These are phyloP conservation scores for Synanthedon formicaeformis DNA, from an alignment of 2,888 invertebrate species.

Conservation along the genomic window DNA sequence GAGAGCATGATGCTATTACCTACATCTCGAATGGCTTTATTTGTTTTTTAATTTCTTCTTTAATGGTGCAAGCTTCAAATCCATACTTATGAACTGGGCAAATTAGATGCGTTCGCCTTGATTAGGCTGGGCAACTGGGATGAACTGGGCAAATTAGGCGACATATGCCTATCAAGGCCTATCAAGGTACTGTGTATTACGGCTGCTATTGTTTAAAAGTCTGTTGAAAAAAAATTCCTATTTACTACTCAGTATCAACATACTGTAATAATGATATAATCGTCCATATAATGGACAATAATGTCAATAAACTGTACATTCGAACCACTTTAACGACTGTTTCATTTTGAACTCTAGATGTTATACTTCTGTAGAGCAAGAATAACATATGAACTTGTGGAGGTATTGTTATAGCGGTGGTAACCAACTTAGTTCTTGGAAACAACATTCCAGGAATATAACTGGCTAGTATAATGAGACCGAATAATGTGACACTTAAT, in stretches of 20 bases:
- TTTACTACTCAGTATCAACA: background rate
- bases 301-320: conserved; percentile 24
- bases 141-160: too few relatives aligned
- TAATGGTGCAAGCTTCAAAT: too few relatives aligned
- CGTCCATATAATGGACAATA: conserved; percentile 31
- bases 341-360: conserved; percentile 18
- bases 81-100: too few relatives aligned
- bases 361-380: conserved; percentile 23
- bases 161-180: too few relatives aligned
- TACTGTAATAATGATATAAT: conserved; percentile 15
- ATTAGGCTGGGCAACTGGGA: too few relatives aligned
- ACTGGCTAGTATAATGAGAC: conserved; percentile 23
- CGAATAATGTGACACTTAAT: conserved; percentile 22
- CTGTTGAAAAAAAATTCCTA: too few relatives aligned
- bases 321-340: conserved; percentile 21
- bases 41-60: too few relatives aligned
- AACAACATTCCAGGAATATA: conserved; percentile 26
- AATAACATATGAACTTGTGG: conserved; percentile 40
- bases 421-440: conserved; percentile 26
- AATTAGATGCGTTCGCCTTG: too few relatives aligned
- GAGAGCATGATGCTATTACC: too few relatives aligned
- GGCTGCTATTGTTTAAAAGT: too few relatives aligned
- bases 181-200: too few relatives aligned
- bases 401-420: conserved; percentile 31
- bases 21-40: too few relatives aligned